Base-by-base conservation (phyloP, 2,113 vertebrate species). In the Mesitornis unicolor region DNA sequence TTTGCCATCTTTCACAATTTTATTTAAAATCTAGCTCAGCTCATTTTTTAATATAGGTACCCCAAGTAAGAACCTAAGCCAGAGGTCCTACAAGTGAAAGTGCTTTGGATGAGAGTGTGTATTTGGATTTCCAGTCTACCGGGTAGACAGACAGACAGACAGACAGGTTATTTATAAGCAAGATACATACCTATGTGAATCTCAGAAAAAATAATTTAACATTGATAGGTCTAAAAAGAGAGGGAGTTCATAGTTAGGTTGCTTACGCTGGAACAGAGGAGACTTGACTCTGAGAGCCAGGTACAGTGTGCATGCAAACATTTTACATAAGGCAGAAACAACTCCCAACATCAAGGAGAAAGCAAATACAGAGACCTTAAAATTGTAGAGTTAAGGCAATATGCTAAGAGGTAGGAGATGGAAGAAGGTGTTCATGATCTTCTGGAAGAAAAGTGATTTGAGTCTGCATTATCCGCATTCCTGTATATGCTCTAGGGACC, bases 181-280 rank as follows among this genome's bases (percentile, higher is more conserved):
- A 67, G 57, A 25, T 47, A 11, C 33, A 61, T 35, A 78, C 14
- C 28, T 38, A 29, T 61, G 28, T 51, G 13, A 64, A 24, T 64
- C 6, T 14, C 11, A 20, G 26, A 38, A 2, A 70, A 15, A 38
- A 67, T 36, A 33, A 38, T 67, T 80, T 65, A 45, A 29, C 29
- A 26, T 33, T 26, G 20, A 17, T 11, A 29, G 35, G 40, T 14
- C 26, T 83, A 25, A 36, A 57, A 51, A 36, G 35, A 47, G 29
- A 71, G 7, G 25, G 17, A 57, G 7, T 26, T 48, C 22, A 10
- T 77, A 57, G 24, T 14, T 38, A 68, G 7, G 38, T 29, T 45
- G 10, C 31, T 9, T 53, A 6, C 1, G 0, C 11, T 50, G n/a
- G 12, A 67, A 47, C 19, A 42, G 40, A 35, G n/a, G 26, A 57